Evolutionary conservation across 2,797 vertebrate species (phyloP).

Genomic region (Pangasius djambal): DNA sequence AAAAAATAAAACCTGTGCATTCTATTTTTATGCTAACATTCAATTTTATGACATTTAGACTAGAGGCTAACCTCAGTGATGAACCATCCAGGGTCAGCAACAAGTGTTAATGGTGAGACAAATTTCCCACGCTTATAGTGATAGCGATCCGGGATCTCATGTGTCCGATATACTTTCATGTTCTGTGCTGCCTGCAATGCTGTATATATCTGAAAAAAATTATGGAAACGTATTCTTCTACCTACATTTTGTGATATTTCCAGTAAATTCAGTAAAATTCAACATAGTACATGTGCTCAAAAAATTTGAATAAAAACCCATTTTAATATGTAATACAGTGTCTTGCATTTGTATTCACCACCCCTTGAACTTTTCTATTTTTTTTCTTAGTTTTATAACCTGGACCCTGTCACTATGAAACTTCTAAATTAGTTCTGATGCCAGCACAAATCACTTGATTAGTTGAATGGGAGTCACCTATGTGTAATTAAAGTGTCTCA

Average conservation of each 20-base stretch:
- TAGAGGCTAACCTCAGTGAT: constrained; percentile 66
- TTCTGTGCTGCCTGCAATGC: constrained; percentile 78
- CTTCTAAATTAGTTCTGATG: not conserved
- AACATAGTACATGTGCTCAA: not conserved
- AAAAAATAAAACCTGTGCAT: not conserved
- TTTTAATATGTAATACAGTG: not conserved
- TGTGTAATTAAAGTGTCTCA: not conserved
- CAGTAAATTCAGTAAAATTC: not conserved
- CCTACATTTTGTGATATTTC: not conserved
- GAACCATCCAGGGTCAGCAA: constrained; percentile 92
- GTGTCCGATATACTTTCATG: constrained; percentile 81
- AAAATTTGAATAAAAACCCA: not conserved
- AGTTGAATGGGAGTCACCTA: not conserved
- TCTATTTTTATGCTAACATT: not conserved
- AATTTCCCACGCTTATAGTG: constrained; percentile 89
- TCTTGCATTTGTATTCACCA: not conserved
- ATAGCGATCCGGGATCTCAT: constrained; percentile 85
- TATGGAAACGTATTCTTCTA: not conserved
- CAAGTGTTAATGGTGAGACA: constrained; percentile 87
- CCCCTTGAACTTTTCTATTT: not conserved
- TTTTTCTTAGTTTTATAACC: not conserved
- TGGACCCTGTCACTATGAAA: not conserved
- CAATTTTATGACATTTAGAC: not conserved
- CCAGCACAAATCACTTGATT: not conserved
- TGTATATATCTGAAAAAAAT: constrained; percentile 75